Base-by-base conservation (phyloP, 2,888 invertebrate genomes). In the Leucoma salicis region DNA sequence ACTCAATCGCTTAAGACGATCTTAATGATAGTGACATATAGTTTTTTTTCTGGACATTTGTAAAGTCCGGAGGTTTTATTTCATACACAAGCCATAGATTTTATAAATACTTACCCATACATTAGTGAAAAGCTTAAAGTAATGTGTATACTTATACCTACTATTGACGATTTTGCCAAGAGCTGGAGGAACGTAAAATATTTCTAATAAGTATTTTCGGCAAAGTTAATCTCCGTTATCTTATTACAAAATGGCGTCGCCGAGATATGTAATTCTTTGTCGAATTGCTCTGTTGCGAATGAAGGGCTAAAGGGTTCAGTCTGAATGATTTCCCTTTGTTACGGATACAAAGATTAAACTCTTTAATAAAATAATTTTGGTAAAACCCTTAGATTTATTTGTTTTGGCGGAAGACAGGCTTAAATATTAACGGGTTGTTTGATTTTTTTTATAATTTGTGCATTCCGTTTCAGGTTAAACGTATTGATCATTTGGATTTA, bases 331-430 rank as follows among this genome's bases (percentile, higher is more conserved):
- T 49, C 49, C 52, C 44, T 58, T 62, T 63, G 60, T 55, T 55
- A 59, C 45, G 45, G 33, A 41, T 49, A 46, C 49, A 49, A 50
- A 60, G 56, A 60, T 58, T 60, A 49, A 59, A 48, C 48, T 58
- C 56, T 51, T 56, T 59, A 55, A 55, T 53, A 59, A 54, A 63
- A 56, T 59, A 13, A 59, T 62, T 63, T 63, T 24, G 44, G 32
- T 42, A 37, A 36, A 46, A 48, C 27, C 34, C 43, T 15, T 27
- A 35, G 41, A 34, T 51, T 47, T 49, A 58, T 62, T 47, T 62
- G 39, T 39, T 38, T 2, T n/a, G 10, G 13, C 12, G 4, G 29
- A 13, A 11, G n/a, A 27, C 2, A 25, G 2, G 10, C 8, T 27
- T 27, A 11, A 27, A 10, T 27, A n/a, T 6, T 27, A 11, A 27